Percentiles rank a stretch among this genome's conserved stretches.
Conservation (phyloP, 2,888 invertebrate species). For the Aleiodes alternator region DNA sequence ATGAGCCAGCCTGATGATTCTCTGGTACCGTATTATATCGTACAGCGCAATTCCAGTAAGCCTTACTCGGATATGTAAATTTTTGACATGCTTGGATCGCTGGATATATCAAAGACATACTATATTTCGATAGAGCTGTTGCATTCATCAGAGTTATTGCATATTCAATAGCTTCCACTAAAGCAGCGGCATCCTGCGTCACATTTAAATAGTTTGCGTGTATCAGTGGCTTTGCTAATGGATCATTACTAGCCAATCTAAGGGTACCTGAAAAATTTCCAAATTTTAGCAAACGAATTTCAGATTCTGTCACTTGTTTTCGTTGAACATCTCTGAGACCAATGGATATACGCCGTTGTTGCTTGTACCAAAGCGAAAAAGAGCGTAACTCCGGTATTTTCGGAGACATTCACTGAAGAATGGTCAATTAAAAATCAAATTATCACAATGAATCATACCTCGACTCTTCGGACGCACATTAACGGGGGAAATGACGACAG, state of each 20-base stretch:
- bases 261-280: constrained; percentile 61
- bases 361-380: too few species aligned
- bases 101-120: constrained; percentile 62
- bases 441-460: constrained; percentile 72
- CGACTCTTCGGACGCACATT: constrained; percentile 82
- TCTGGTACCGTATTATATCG: constrained; percentile 85
- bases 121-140: constrained; percentile 73
- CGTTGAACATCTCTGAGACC: neutral
- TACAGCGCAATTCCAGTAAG: constrained; percentile 87
- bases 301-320: neutral
- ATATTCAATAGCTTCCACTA: constrained; percentile 81
- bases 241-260: constrained; percentile 81
- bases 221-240: constrained; percentile 83
- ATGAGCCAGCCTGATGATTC: constrained; percentile 89
- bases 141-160: constrained; percentile 79
- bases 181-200: constrained; percentile 80
- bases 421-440: too few species aligned
- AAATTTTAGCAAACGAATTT: neutral
- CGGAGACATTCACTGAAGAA: too few species aligned
- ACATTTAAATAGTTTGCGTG: constrained; percentile 86
- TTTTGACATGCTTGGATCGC: constrained; percentile 64
- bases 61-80: constrained; percentile 78
- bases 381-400: too few species aligned
- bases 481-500: constrained; percentile 78
- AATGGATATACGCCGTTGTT: neutral